phyloP scores from a whole-genome alignment of 2,113 vertebrate species.

The Corydoras maculifer region DNA sequence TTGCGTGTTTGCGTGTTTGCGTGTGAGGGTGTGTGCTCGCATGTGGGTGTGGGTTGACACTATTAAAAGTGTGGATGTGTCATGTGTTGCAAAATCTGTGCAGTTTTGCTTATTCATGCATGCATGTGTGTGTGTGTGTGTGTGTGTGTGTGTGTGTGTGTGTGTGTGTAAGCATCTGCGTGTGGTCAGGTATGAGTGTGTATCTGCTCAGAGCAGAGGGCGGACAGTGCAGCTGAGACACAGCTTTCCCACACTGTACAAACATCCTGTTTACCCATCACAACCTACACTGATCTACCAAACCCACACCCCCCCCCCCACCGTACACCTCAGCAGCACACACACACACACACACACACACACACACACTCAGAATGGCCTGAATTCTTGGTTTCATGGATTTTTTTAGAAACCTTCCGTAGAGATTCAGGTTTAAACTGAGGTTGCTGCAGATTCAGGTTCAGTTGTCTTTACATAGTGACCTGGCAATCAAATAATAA shows the following conservation, averaged over 20 bases:
- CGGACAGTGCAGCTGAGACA: constrained; percentile 23
- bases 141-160: constrained; percentile 11
- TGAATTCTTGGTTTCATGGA: no score
- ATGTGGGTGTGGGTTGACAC: no score
- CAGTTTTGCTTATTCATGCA: constrained; percentile 18
- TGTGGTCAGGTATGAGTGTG: constrained; percentile 8
- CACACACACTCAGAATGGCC: background rate
- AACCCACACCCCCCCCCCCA: constrained; percentile 25
- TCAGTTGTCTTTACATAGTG: no score
- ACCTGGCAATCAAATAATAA: no score
- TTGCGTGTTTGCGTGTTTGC: background rate
- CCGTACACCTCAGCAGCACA: constrained; percentile 9
- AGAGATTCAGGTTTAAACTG: no score
- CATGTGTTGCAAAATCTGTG: constrained; percentile 6
- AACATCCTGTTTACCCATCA: constrained; percentile 42
- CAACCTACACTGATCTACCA: constrained; percentile 26
- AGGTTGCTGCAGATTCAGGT: no score
- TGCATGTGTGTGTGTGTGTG: background rate
- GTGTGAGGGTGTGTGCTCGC: constrained; percentile 7
- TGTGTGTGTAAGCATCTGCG: background rate
- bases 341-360: constrained; percentile 21
- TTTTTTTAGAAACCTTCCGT: no score
- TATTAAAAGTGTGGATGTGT: constrained; percentile 1
- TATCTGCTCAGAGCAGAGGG: constrained; percentile 1
- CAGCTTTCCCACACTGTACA: constrained; percentile 37